Percentiles rank a stretch among this genome's conserved stretches.
phyloP scores from a whole-genome alignment of 1,140 invertebrate species.

The Nasonia vitripennis region DNA sequence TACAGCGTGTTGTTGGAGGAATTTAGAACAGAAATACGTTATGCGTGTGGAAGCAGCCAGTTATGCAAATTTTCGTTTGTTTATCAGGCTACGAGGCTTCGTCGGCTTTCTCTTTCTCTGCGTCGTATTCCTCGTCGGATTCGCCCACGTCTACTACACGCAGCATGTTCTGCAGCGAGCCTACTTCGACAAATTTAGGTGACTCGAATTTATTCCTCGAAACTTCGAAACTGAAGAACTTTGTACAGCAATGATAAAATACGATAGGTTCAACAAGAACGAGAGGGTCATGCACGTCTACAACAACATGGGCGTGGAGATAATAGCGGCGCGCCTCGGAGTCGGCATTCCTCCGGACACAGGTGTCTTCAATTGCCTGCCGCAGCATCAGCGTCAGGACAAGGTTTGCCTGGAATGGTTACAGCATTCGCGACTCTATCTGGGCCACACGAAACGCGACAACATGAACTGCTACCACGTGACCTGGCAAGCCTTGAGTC shows the following conservation, averaged over 20 bases:
- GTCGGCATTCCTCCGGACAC: conserved; percentile 72
- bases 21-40: neutral
- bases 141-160: conserved; percentile 88
- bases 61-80: conserved; percentile 9
- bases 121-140: conserved; percentile 86
- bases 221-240: neutral
- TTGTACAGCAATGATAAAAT: neutral
- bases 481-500: conserved; percentile 85
- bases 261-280: conserved; percentile 83
- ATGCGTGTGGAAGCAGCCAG: neutral
- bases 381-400: conserved; percentile 77
- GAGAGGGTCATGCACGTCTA: conserved; percentile 85
- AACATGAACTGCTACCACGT: conserved; percentile 84
- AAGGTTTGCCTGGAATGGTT: conserved; percentile 88
- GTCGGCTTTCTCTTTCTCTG: conserved; percentile 87
- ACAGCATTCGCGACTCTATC: conserved; percentile 82
- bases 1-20: neutral
- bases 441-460: conserved; percentile 77
- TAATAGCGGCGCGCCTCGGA: conserved; percentile 83
- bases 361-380: conserved; percentile 83
- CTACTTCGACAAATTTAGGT: conserved; percentile 87
- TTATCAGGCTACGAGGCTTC: conserved; percentile 84
- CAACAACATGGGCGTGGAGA: conserved; percentile 82
- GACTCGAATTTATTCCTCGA: conserved; percentile 14
- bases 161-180: conserved; percentile 87